Evolutionary conservation across 2,797 vertebrate species (phyloP).

Genomic region (Acipenser transmontanus): DNA sequence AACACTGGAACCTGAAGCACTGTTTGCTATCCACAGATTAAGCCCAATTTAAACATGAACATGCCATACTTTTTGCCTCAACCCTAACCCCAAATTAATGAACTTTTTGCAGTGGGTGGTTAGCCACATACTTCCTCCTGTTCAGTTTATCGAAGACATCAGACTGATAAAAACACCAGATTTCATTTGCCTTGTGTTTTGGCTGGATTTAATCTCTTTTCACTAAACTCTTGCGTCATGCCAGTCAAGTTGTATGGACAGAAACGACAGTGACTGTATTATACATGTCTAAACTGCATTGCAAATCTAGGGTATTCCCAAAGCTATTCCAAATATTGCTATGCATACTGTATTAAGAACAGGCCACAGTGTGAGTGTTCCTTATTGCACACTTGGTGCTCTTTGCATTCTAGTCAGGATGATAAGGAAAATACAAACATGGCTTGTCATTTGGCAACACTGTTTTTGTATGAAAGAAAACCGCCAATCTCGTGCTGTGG

Average conservation of each 20-base stretch:
- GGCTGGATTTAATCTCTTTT: too few species aligned
- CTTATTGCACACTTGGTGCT: conserved; percentile 1
- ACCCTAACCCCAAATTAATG: conserved; percentile 58
- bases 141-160: conserved; percentile 44
- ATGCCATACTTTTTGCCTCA: conserved; percentile 30
- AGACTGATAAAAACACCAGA: conserved; percentile 49
- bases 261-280: too few species aligned
- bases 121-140: conserved; percentile 44
- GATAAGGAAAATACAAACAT: conserved; percentile 50
- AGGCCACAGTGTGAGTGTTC: too few species aligned
- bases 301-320: too few species aligned
- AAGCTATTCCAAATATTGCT: too few species aligned
- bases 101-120: conserved; percentile 41
- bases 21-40: conserved; percentile 28
- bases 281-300: too few species aligned
- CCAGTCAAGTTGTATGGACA: too few species aligned
- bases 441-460: conserved; percentile 43
- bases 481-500: conserved; percentile 20
- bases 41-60: conserved; percentile 29
- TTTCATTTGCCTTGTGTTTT: conserved; percentile 6
- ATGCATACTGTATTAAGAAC: too few species aligned
- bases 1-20: conserved; percentile 20
- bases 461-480: conserved; percentile 13
- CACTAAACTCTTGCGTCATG: too few species aligned
- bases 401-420: conserved; percentile 40